Evolutionary conservation across 1,140 invertebrate species (phyloP).

Genomic region (Acromyrmex echinatior): DNA sequence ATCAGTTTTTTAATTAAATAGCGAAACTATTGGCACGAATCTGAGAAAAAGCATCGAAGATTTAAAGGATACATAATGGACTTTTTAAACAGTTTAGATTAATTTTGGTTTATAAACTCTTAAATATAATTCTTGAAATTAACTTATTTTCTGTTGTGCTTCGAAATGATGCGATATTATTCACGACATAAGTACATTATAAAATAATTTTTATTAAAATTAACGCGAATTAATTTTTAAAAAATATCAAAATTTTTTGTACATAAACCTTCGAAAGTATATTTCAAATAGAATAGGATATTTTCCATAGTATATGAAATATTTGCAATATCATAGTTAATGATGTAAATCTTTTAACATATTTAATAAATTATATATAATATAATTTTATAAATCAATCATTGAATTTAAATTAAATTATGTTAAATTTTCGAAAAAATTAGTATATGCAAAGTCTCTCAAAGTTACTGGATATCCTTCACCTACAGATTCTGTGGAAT

Average conservation of each 20-base stretch:
- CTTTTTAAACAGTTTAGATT: not conserved
- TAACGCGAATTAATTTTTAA: not conserved
- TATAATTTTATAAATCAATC: not conserved
- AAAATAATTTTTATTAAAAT: not conserved
- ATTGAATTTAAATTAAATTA: not conserved
- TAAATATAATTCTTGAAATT: not conserved
- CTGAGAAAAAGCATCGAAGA: not conserved
- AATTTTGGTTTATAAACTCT: not conserved
- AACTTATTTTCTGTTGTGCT: not conserved
- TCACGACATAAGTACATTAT: not conserved
- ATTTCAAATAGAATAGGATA: not conserved
- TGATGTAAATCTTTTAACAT: not conserved
- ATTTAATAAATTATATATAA: no score
- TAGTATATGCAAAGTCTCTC: no score
- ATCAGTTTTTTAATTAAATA: not conserved
- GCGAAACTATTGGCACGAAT: not conserved
- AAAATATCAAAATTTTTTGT: not conserved
- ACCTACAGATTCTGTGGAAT: no score
- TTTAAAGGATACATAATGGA: not conserved
- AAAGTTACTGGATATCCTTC: no score
- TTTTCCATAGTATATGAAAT: not conserved
- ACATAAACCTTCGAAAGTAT: not conserved
- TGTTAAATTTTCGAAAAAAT: not conserved
- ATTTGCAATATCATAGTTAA: not conserved
- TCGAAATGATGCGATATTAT: constrained; percentile 1